These are phyloP conservation scores for Eubasilissa splendida DNA, from an alignment of 2,888 invertebrate species.

Conservation along the genomic window DNA sequence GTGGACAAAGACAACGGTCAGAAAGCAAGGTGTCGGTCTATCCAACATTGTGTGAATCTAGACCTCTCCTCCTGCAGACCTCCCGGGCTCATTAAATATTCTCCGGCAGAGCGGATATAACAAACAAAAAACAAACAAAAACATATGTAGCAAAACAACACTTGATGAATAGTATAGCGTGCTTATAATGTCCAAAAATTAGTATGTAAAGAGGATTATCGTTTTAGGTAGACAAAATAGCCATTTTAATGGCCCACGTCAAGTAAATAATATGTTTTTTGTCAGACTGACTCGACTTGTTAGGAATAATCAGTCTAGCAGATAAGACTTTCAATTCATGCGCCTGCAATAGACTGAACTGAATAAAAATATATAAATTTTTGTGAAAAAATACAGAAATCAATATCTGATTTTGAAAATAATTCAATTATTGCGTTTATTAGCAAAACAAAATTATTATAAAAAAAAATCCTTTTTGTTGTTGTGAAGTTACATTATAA, in stretches of 20 bases:
- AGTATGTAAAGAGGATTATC: not conserved
- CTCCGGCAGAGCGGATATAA: constrained; percentile 20
- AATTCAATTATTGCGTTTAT: too few species aligned
- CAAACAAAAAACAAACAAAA: not conserved
- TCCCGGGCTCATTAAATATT: constrained; percentile 4
- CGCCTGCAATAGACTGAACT: too few species aligned
- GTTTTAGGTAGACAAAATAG: not conserved
- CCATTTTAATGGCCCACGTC: not conserved
- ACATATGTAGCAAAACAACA: constrained; percentile 10
- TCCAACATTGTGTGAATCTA: not conserved
- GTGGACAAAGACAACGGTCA: not conserved
- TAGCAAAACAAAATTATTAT: too few species aligned
- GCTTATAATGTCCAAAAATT: not conserved
- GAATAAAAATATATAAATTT: too few species aligned
- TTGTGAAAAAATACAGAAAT: too few species aligned
- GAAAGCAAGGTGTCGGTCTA: not conserved
- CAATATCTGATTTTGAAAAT: too few species aligned
- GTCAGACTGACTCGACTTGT: too few species aligned
- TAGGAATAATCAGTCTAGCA: too few species aligned
- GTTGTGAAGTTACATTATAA: too few species aligned
- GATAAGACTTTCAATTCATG: too few species aligned
- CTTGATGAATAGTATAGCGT: constrained; percentile 10
- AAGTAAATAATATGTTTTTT: too few species aligned
- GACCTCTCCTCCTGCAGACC: not conserved
- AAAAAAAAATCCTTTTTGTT: too few species aligned